Conservation (phyloP, 35 echinoderm and acorn worm species). For the Lytechinus pictus region DNA sequence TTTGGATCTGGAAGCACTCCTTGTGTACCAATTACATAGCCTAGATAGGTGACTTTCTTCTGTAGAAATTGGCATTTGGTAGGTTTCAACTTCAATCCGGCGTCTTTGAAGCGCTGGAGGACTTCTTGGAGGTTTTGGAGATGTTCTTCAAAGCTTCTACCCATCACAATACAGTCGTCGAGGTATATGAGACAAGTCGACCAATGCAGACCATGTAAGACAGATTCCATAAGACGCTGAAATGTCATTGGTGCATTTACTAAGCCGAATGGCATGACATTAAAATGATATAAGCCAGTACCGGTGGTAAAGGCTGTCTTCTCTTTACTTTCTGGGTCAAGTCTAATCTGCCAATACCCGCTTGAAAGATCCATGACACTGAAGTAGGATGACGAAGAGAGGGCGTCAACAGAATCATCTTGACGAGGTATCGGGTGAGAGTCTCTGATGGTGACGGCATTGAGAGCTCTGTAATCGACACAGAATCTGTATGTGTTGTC, state of each 20-base stretch:
- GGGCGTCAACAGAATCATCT: slow-evolving; percentile 53
- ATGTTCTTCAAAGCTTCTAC: slow-evolving; percentile 68
- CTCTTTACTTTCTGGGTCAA: slow-evolving; percentile 48
- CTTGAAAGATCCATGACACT: slow-evolving; percentile 54
- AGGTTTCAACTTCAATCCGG: slow-evolving; percentile 67
- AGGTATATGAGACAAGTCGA: slow-evolving; percentile 62
- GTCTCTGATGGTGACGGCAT: slow-evolving; percentile 54
- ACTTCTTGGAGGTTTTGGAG: slow-evolving; percentile 47
- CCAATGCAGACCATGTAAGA: slow-evolving; percentile 76
- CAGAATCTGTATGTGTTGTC: slow-evolving; percentile 71
- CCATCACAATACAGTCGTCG: slow-evolving; percentile 65
- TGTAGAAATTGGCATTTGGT: slow-evolving; percentile 64
- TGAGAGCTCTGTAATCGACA: slow-evolving; percentile 73
- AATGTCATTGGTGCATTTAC: slow-evolving; percentile 74
- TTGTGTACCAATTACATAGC: slow-evolving; percentile 34
- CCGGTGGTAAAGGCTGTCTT: slow-evolving; percentile 80
- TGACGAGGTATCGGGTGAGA: slow-evolving; percentile 61
- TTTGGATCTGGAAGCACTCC: slow-evolving; percentile 49
- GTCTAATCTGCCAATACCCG: slow-evolving; percentile 61
- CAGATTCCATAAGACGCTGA: slow-evolving; percentile 70
- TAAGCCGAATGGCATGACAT: slow-evolving; percentile 75
- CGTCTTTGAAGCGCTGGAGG: slow-evolving; percentile 24
- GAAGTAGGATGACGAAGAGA: slow-evolving; percentile 47
- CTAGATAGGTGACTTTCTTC: slow-evolving; percentile 54
- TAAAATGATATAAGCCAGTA: slow-evolving; percentile 68